Base-by-base conservation (phyloP, 2,797 vertebrate species). In the Leptodactylus fallax region DNA sequence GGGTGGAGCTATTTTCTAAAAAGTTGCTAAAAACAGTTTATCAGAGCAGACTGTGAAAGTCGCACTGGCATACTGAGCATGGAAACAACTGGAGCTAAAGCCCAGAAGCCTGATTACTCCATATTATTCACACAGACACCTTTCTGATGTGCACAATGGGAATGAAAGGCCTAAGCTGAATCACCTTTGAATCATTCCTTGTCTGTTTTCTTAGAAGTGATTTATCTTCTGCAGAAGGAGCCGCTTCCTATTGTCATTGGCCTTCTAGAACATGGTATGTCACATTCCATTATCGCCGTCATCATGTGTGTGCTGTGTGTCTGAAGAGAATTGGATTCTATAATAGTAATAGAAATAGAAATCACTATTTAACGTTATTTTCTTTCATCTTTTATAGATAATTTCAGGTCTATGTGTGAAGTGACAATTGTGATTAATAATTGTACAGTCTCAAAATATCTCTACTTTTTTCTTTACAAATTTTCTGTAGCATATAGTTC, bases 131-230 rank as follows among this genome's bases (percentile, higher is more conserved):
- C n/a, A 51, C 5, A 77, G 47, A 51, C 19, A 53, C 10, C 21
- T 23, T 53, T 77, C 49, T 16, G 49, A 1, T 77, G 21, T 23
- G n/a, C 47, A 53, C 47, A 77, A 53, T 77, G 49, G 21, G 25
- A 77, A 23, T 53, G 21, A 53, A 77, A 14, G 49, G 21, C 21
- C 49, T 12, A 53, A 16, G 49, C 3, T 77, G 47, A 23, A 77
- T 55, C n/a, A 53, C 45, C 74, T 23, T 77, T 23, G 74, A 77
- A 77, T 51, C n/a, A 77, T 77, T 77, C 47, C 53, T 77, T 77
- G 19, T 77, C 49, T 23, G 49, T 23, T 53, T 53, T 55, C n/a
- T 23, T 13, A 53, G 49, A 77, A 53, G 6, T 0, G n/a, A n/a
- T 77, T 53, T 55, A 25, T 55, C 51, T 55, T 77, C 5, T 7